These are phyloP conservation scores for Cheirogaleus medius DNA, from an alignment of 2,113 vertebrate species.

Conservation along the genomic window DNA sequence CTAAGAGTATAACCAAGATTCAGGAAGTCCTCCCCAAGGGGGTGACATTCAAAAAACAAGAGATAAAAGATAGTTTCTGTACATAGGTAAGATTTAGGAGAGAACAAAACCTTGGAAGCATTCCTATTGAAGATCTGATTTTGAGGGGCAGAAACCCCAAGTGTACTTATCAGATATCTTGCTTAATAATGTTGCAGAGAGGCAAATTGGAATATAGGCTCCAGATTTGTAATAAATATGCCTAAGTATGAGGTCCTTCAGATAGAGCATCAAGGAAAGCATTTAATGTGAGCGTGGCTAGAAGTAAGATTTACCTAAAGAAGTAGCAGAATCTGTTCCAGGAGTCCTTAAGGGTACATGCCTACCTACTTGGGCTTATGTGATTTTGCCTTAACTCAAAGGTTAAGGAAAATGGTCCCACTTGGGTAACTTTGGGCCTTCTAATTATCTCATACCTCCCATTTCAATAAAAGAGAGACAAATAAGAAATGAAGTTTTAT, in stretches of 20 bases:
- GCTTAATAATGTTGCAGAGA: background rate
- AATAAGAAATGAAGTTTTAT: background rate
- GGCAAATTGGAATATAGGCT: background rate
- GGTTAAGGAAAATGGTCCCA: background rate
- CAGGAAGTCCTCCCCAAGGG: background rate
- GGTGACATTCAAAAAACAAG: background rate
- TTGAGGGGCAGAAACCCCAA: background rate
- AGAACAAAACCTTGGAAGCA: background rate
- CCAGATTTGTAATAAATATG: background rate
- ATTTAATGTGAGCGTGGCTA: background rate
- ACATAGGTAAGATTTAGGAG: background rate
- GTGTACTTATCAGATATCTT: background rate
- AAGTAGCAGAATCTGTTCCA: background rate
- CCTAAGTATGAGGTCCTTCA: background rate
- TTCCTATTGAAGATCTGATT: background rate
- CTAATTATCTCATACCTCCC: background rate
- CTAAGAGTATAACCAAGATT: background rate
- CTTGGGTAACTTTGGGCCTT: background rate
- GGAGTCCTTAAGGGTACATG: background rate
- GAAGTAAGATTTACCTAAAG: background rate
- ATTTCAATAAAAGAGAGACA: constrained; percentile 8
- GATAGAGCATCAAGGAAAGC: background rate
- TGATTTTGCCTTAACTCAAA: background rate
- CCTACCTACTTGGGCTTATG: background rate
- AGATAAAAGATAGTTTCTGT: background rate